Percentiles rank a stretch among this genome's conserved stretches.
These are phyloP conservation scores for Eretmocerus hayati DNA, from an alignment of 2,888 invertebrate genomes.

Conservation along the genomic window DNA sequence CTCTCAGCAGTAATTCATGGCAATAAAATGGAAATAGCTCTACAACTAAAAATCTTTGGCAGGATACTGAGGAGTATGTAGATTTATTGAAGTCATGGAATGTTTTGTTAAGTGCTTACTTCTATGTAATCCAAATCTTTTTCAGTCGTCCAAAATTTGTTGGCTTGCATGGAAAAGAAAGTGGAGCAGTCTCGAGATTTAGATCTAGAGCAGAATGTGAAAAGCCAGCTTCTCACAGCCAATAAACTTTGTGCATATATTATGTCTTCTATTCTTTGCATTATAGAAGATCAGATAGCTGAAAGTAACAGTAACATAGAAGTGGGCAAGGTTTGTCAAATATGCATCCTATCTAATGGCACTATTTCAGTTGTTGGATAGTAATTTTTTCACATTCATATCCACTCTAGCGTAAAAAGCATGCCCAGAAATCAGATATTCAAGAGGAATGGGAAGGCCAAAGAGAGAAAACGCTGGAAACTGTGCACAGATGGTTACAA, in stretches of 20 bases:
- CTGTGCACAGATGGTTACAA: slow-evolving; percentile 61
- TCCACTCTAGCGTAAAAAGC: slow-evolving; percentile 36
- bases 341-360: too few relatives aligned
- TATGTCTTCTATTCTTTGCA: slow-evolving; percentile 30
- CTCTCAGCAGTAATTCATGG: slow-evolving; percentile 67
- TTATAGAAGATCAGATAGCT: slow-evolving; percentile 32
- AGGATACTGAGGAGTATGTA: slow-evolving; percentile 34
- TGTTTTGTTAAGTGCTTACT: too few relatives aligned
- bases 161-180: slow-evolving; percentile 31
- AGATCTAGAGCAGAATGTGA: slow-evolving; percentile 26
- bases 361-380: too few relatives aligned
- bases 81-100: too few relatives aligned
- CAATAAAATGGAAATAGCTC: slow-evolving; percentile 52
- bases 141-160: slow-evolving; percentile 29
- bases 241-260: slow-evolving; percentile 41
- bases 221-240: slow-evolving; percentile 27
- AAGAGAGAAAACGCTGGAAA: slow-evolving; percentile 59
- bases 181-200: slow-evolving; percentile 24
- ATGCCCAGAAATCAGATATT: slow-evolving; percentile 42
- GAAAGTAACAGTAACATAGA: slow-evolving; percentile 20
- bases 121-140: too few relatives aligned
- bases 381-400: too few relatives aligned
- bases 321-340: slow-evolving; percentile 23
- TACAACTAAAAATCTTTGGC: slow-evolving; percentile 30
- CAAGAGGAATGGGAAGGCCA: slow-evolving; percentile 63